Conservation (phyloP, 2,888 invertebrate genomes). For the Epinotia ramella region DNA sequence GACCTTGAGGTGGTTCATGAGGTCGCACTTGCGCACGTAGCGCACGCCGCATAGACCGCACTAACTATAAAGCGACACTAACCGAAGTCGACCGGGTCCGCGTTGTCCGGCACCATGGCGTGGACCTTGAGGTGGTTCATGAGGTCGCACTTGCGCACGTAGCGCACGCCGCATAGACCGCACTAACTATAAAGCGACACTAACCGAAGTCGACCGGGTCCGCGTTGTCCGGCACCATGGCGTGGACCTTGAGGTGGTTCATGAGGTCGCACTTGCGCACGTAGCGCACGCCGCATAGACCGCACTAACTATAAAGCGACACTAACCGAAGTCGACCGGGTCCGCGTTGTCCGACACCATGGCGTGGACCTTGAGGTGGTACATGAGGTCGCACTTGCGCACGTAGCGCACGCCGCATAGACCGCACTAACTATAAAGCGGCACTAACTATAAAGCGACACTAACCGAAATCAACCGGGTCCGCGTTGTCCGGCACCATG, state of each 20-base stretch:
- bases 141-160: no score
- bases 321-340: no score
- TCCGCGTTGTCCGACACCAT: no score
- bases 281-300: constrained; percentile 92
- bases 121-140: no score
- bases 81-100: no score
- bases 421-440: no score
- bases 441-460: constrained; percentile 54
- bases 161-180: no score
- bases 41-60: constrained; percentile 93
- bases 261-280: constrained; percentile 92
- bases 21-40: constrained; percentile 91
- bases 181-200: constrained; percentile 34
- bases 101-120: no score
- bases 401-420: no score
- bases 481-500: constrained; percentile 88
- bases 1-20: constrained; percentile 93
- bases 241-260: constrained; percentile 74
- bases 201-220: constrained; percentile 84
- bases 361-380: no score
- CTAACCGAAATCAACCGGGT: constrained; percentile 83
- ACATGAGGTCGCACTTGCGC: no score
- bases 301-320: constrained; percentile 77
- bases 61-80: no score
- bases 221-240: constrained; percentile 88